Base-by-base conservation (phyloP, 92 coral and sea anemone species). In the Pocillopora meandrina region DNA sequence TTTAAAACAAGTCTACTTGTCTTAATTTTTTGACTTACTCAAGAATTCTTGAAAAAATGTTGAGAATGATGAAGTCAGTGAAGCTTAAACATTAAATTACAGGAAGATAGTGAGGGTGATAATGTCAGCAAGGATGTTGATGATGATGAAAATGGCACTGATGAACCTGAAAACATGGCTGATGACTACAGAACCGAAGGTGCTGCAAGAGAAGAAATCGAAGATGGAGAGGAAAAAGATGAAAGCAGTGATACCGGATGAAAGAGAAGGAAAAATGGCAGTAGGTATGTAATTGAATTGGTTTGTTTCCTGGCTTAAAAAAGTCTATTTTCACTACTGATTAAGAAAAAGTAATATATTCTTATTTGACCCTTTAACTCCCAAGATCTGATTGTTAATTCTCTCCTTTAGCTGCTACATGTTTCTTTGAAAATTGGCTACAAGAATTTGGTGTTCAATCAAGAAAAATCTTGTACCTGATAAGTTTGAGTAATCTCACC, bases 211-310 rank as follows among this genome's bases (percentile, higher is more conserved):
- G 68, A 74, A 47, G 87, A 90, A 77, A 73, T 36, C 26, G 83
- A 73, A 31, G 70, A 35, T 11, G 72, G 75, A 33, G 84, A 76
- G 36, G 87, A 79, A 74, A 77, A 74, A 55, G 82, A 55, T 78
- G 85, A 84, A 12, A 88, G 68, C 15, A 11, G 34, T 66, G 62
- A 11, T 64, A 55, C 56, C 55, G 63, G 63, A 56, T 64, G 62
- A 42, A 2, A 9, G 14, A 20, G 23, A 62, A 33, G 79, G 67
- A 60, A 56, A 69, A 55, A 21, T 42, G 31, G 59, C 31, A n/a
- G 57, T 56, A 33, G 83, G 83, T 77, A 75, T 7, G 11, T 55
- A 36, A 21, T 9, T 17, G 16, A 52, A 47, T 20, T 16, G 36
- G 5, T 65, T 21, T 19, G 13, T 76, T 10, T 3, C 52, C 52